Conservation (phyloP, 2,888 invertebrate genomes). For the Orchesella flavescens region DNA sequence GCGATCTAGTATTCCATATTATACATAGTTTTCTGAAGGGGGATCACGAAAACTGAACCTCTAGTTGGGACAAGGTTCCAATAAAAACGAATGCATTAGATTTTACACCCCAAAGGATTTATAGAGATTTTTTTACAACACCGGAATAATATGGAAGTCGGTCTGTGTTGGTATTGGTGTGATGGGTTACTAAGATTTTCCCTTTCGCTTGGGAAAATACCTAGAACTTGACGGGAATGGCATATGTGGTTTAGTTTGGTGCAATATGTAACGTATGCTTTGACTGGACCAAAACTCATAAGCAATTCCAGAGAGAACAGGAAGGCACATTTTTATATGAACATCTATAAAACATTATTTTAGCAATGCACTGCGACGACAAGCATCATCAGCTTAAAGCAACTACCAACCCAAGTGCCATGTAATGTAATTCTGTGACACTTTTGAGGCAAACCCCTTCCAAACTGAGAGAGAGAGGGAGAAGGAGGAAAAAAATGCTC, state of each 20-base stretch:
- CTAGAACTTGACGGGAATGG: too few relatives aligned
- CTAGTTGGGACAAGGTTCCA: slow-evolving; percentile 1
- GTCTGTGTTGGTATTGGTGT: slow-evolving; percentile 26
- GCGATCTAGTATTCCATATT: not conserved
- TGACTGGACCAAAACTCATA: not conserved
- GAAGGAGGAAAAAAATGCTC: not conserved
- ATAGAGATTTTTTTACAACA: not conserved
- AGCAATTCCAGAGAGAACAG: not conserved
- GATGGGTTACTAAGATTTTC: slow-evolving; percentile 8
- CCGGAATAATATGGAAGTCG: not conserved
- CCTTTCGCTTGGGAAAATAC: not conserved
- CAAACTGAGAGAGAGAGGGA: not conserved
- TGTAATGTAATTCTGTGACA: slow-evolving; percentile 39
- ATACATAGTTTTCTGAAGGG: not conserved
- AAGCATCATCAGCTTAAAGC: slow-evolving; percentile 43
- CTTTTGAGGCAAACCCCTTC: slow-evolving; percentile 3
- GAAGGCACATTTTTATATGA: not conserved
- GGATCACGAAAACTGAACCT: slow-evolving; percentile 4
- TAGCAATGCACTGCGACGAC: slow-evolving; percentile 19
- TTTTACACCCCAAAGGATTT: slow-evolving; percentile 27
- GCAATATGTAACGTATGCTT: not conserved
- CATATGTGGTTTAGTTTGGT: not conserved
- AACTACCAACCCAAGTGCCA: slow-evolving; percentile 46
- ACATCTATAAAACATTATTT: slow-evolving; percentile 20
- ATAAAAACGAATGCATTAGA: slow-evolving; percentile 35